Percentiles rank a stretch among this genome's conserved stretches.
These are phyloP conservation scores for Actinia equina DNA, from an alignment of 64 coral and sea anemone genomes.

Conservation along the genomic window DNA sequence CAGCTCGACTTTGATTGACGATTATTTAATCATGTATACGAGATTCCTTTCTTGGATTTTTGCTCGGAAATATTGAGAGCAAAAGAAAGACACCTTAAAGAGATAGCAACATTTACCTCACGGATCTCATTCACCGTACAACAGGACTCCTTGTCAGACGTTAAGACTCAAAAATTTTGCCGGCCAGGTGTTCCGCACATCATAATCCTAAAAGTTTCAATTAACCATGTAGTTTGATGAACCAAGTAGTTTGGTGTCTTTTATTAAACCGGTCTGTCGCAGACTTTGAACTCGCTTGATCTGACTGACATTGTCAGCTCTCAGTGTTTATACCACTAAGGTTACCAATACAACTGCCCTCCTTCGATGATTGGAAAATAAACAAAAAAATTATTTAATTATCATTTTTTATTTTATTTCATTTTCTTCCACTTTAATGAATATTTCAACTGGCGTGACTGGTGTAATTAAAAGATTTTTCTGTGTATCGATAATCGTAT, in stretches of 20 bases:
- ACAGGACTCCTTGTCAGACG: not conserved
- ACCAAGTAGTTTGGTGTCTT: constrained; percentile 4
- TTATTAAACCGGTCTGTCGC: not conserved
- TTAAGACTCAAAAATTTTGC: too few species aligned
- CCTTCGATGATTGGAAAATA: not conserved
- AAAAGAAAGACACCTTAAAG: not conserved
- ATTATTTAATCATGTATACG: not conserved
- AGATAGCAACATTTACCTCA: not conserved
- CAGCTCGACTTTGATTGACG: not conserved
- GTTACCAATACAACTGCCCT: not conserved
- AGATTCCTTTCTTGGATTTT: not conserved
- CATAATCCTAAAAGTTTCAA: not conserved
- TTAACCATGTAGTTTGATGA: not conserved
- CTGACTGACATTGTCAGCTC: not conserved
- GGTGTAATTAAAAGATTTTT: not conserved
- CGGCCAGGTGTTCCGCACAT: not conserved
- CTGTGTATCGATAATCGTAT: too few species aligned
- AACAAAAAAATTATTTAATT: not conserved
- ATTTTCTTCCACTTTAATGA: not conserved
- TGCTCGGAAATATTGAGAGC: not conserved
- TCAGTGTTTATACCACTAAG: not conserved
- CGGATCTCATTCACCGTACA: not conserved
- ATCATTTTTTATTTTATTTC: not conserved
- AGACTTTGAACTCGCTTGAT: not conserved
- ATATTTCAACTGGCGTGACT: not conserved